Conservation (phyloP, 2,797 vertebrate genomes). For the Dromococcyx pavoninus region DNA sequence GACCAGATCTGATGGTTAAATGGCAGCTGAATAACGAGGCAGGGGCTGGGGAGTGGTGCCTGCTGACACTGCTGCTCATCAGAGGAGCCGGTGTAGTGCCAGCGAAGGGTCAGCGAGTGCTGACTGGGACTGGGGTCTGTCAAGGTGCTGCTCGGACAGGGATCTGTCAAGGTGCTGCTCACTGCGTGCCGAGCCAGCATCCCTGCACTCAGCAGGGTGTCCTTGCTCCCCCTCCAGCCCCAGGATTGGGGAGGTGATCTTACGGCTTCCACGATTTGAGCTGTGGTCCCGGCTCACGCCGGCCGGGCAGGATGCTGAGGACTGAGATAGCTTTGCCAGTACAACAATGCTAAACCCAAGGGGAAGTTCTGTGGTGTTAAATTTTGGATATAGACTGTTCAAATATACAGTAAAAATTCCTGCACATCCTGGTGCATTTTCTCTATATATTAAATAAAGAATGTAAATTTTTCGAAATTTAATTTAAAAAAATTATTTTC, state of each 20-base stretch:
- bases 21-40: neutral
- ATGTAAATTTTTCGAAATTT: neutral
- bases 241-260: neutral
- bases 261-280: neutral
- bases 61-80: accelerated
- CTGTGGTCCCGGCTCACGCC: neutral
- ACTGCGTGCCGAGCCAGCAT: neutral
- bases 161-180: neutral
- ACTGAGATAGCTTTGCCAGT: no score
- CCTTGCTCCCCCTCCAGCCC: neutral
- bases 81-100: neutral
- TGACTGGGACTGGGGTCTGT: neutral
- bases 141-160: neutral
- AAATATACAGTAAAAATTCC: neutral
- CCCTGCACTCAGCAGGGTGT: neutral
- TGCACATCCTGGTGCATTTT: neutral
- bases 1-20: neutral
- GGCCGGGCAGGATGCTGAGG: no score
- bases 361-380: no score
- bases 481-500: neutral
- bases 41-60: neutral
- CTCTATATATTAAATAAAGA: neutral
- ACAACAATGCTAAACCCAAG: no score
- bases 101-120: neutral
- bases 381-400: neutral